Evolutionary conservation across 2,888 invertebrate species (phyloP), one percentile per base, ranked within the genome.

Genomic region (Athalia cordata): DNA sequence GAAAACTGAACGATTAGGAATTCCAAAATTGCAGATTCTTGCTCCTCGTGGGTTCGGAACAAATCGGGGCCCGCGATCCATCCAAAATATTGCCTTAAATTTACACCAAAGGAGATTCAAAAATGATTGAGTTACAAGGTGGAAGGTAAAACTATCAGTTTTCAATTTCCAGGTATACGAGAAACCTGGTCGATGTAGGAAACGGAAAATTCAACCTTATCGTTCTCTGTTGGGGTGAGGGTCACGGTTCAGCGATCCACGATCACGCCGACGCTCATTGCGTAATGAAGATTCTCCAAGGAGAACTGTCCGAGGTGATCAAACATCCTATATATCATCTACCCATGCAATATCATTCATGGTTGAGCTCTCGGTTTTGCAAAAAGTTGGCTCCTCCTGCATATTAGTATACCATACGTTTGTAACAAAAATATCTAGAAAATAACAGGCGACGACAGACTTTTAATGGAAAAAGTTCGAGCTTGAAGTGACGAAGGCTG

Each of bases 191-290:
- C 0, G 98, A 99, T 87, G 94, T 93, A 79, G 99, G 99, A 4
- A 99, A 99, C 89, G 99, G 98, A 0, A 97, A 97, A 88, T 99
- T 98, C 91, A 99, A 99, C 91, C 92, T 99, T 82, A 98, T 99
- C 95, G 93, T 98, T 49, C 91, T 99, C n/a, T 99, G 99, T 91
- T 99, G 99, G 99, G 97, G 98, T 29, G 97, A 98, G 88, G 97
- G 97, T 0, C 97, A 98, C 82, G 96, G 96, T 0, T 97, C 98
- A 0, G 95, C 96, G 8, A 98, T 99, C 83, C 99, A 99, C 89
- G 98, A 99, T 90, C 99, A 99, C 88, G 94, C 98, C 0, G 94
- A 98, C 86, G 95, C 99, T 0, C 98, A 99, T 88, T 99, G 99
- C 90, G 98, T 99, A 90, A 98, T 99, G 96, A 99, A 99, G 91